Evolutionary conservation across 2,797 vertebrate genomes (phyloP), one percentile per base, ranked within the genome.

Genomic region (Gorsachius magnificus): DNA sequence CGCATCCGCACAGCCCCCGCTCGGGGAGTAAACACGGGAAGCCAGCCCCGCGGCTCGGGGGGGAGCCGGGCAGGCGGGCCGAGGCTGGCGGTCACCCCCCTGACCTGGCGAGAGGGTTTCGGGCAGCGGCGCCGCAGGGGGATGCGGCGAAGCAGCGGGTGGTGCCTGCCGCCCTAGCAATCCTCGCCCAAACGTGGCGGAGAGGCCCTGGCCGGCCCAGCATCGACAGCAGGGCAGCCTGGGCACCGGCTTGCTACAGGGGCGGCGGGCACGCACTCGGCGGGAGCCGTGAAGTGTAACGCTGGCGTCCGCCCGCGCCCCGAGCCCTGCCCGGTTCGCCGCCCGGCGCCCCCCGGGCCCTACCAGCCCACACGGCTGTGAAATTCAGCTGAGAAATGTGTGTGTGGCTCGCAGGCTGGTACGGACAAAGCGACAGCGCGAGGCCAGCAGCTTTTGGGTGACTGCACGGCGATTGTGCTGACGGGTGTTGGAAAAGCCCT

Each of bases 21-120:
- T 45, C 71, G 45, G 24, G 84, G 48, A 83, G 93, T 91, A 92
- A 94, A 96, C 93, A 91, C 57, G 58, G 63, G 86, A 65, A 93
- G 84, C 51, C 93, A 25, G 21, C 48, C 72, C 76, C 83, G 64
- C 38, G 25, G 83, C 48, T 25, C 50, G 26, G 11, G 36, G 60
- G 69, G 56, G 31, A 79, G 56, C 83, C 79, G 71, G 45, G 50
- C 72, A 53, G 79, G 26, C 63, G 76, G 81, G 57, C 75, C 80
- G 65, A 81, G 94, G 79, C 78, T 60, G 43, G 43, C 80, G 6
- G 83, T 71, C n/a, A 66, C 91, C 93, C 87, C 41, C 56, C 48
- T 26, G 36, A 38, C 36, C 36, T 38, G 36, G 87, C 58, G 6
- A 2, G 64, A 33, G 77, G 24, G 6, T 17, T 16, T 22, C 31